These are phyloP conservation scores for Cuculus canorus DNA, from an alignment of 2,797 vertebrate species.

Conservation along the genomic window DNA sequence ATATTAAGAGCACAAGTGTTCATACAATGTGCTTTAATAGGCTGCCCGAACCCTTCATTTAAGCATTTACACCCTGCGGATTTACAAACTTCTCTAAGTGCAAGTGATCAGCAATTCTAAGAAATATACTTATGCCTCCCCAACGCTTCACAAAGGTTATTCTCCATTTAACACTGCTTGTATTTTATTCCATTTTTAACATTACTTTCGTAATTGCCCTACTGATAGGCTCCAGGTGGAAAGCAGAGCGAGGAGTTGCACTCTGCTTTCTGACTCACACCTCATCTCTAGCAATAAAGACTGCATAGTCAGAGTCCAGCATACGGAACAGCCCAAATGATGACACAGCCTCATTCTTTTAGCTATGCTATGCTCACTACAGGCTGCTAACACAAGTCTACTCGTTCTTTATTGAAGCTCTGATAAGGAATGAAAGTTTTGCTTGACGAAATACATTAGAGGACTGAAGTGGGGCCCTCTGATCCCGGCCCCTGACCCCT, in stretches of 20 bases:
- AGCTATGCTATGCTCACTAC: background rate
- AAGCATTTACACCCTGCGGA: background rate
- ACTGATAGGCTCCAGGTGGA: background rate
- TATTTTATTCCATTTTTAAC: background rate
- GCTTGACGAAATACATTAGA: background rate
- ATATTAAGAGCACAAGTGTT: background rate
- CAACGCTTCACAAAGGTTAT: background rate
- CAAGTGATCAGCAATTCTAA: background rate
- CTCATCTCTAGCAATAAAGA: background rate
- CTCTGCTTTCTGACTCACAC: background rate
- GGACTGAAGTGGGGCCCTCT: background rate
- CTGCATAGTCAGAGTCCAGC: background rate
- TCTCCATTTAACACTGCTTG: background rate
- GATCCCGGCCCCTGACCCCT: background rate
- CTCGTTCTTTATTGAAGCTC: background rate
- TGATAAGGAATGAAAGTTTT: background rate
- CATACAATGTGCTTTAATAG: background rate
- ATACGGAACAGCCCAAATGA: background rate
- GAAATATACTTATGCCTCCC: background rate
- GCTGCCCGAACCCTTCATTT: background rate
- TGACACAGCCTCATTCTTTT: background rate
- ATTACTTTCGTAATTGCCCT: background rate
- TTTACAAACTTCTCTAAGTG: background rate
- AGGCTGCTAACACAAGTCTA: background rate
- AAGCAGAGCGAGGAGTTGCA: background rate